A percentile compares a stretch with the other conserved stretches of the same genome.
Conservation (phyloP, 2,113 vertebrate species). For the Plecturocebus donacophilus region DNA sequence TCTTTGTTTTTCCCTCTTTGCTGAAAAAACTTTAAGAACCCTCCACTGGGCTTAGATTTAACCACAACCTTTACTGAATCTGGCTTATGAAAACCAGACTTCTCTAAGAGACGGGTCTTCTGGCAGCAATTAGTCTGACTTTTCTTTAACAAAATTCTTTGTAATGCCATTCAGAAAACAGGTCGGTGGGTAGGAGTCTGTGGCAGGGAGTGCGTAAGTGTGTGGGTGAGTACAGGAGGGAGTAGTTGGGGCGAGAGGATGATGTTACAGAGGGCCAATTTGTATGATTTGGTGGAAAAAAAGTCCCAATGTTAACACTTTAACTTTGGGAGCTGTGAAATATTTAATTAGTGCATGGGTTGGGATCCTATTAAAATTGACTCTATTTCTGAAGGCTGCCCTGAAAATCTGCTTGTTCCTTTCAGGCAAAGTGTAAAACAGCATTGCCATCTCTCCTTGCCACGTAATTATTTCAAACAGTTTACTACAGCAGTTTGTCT, state of each 20-base stretch:
- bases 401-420: constrained; percentile 55
- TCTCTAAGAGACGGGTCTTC: constrained; percentile 84
- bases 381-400: constrained; percentile 61
- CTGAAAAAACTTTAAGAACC: constrained; percentile 76
- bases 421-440: constrained; percentile 30
- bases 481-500: constrained; percentile 57
- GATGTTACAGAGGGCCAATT: constrained; percentile 63
- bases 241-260: not conserved
- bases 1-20: constrained; percentile 72
- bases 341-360: constrained; percentile 70
- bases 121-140: constrained; percentile 89
- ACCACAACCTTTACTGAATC: constrained; percentile 84
- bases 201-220: constrained; percentile 26
- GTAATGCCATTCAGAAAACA: constrained; percentile 86
- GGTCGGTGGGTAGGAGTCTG: constrained; percentile 58
- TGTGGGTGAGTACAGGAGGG: constrained; percentile 34
- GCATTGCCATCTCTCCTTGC: not conserved
- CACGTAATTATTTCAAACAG: constrained; percentile 1
- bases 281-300: constrained; percentile 64
- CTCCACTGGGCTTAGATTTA: constrained; percentile 80
- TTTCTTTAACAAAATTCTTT: constrained; percentile 89
- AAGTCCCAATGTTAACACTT: constrained; percentile 59
- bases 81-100: constrained; percentile 89
- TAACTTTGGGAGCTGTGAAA: constrained; percentile 69
- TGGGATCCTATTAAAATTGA: constrained; percentile 61